Base-by-base conservation (phyloP, 1,140 invertebrate species). In the Pogonus chalceus region DNA sequence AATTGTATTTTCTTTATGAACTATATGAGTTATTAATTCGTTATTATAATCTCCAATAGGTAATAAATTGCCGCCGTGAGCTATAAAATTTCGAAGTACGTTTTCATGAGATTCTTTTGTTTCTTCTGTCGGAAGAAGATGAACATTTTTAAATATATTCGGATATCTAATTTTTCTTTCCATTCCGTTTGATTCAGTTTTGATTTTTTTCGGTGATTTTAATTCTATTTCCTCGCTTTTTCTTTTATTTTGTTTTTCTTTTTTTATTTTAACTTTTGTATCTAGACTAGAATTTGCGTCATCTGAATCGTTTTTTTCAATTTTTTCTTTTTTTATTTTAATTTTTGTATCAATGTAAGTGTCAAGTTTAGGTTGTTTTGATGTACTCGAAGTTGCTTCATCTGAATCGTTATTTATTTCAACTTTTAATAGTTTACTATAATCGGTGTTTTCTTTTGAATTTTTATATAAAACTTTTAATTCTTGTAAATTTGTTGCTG, bases 401-500 rank as follows among this genome's bases (percentile, higher is more conserved):
- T 62, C 2, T 65, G 64, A 20, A 61, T 63, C 4, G 59, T 69
- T 35, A 71, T 72, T 47, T 72, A 51, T 65, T 72, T 73, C 39
- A 69, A 70, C 23, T 64, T 77, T 76, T 35, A 74, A 68, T 10
- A 85, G 65, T n/a, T 81, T 66, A 21, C 76, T 76, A 9, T 84
- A 76, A 64, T 87, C 83, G 0, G 79, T 78, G 54, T 80, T 78
- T 57, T 82, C 76, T 62, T 84, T 81, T 0, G 83, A 86, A n/a
- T 76, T 80, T 46, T 79, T 71, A 61, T 78, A 86, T 2, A 88
- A 67, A 43, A 68, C 61, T 56, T 79, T 76, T 1, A 96, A 69
- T 66, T 92, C 82, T 35, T 81, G 72, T 23, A 95, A 69, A 66
- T 78, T 82, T 0, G 91, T 96, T 0, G 92, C 91, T 0, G 83